These are phyloP conservation scores for Zootermopsis nevadensis DNA, from an alignment of 2,888 invertebrate species.

Conservation along the genomic window DNA sequence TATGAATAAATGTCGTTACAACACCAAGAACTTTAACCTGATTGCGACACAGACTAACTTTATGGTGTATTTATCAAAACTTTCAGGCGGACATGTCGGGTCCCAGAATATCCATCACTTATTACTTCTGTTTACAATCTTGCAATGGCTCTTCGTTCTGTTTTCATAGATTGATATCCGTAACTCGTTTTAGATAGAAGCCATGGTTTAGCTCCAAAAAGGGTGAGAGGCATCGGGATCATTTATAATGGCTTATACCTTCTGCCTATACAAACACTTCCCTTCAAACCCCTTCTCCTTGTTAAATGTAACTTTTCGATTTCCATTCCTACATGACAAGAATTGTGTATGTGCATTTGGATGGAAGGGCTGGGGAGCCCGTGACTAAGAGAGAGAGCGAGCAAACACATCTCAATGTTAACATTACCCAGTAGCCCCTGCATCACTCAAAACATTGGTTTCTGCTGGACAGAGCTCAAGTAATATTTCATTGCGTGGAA, in stretches of 20 bases:
- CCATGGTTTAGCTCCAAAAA: neutral
- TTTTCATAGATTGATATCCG: conserved; percentile 29
- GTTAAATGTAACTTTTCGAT: conserved; percentile 35
- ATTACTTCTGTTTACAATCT: neutral
- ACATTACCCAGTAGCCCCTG: neutral
- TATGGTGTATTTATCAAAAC: neutral
- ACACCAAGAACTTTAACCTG: no score
- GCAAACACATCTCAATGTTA: conserved; percentile 17
- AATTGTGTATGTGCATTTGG: conserved; percentile 31
- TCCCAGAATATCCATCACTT: neutral
- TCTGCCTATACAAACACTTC: conserved; percentile 12
- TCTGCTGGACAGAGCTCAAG: conserved; percentile 1
- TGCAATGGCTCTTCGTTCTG: neutral
- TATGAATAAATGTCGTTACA: no score
- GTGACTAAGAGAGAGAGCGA: neutral
- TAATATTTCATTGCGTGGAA: neutral
- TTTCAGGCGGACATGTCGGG: neutral
- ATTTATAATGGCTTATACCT: conserved; percentile 35
- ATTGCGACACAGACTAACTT: no score
- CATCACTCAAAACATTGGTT: conserved; percentile 11
- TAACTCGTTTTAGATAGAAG: conserved; percentile 30
- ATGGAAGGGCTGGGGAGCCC: neutral
- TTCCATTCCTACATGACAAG: conserved; percentile 26
- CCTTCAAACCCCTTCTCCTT: neutral
- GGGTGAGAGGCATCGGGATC: neutral